Evolutionary conservation across 2,888 invertebrate genomes (phyloP).

Genomic region (Biston betularia): DNA sequence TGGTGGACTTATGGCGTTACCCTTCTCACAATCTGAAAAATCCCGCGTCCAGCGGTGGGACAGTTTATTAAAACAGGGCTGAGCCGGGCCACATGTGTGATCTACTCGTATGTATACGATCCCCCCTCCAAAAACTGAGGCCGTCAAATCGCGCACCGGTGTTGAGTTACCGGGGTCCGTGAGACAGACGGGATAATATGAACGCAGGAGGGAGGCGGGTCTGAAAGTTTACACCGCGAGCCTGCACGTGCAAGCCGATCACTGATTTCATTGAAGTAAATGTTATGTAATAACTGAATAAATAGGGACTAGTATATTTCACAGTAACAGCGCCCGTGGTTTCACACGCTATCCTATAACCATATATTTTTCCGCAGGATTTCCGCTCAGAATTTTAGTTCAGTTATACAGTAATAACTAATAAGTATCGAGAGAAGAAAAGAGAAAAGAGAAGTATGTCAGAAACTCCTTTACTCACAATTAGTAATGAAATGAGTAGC

Average conservation of each 20-base stretch:
- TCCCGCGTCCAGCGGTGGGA: too few relatives aligned
- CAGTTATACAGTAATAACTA: too few relatives aligned
- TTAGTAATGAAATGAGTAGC: too few relatives aligned
- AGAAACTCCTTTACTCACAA: too few relatives aligned
- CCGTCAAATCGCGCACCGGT: constrained; percentile 57
- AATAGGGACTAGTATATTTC: neutral
- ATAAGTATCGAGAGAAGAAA: too few relatives aligned
- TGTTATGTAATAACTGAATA: neutral
- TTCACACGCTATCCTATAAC: too few relatives aligned
- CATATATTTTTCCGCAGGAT: too few relatives aligned
- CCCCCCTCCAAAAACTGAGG: constrained; percentile 28
- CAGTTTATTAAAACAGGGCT: neutral
- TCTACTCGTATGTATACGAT: neutral
- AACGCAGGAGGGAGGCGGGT: constrained; percentile 66
- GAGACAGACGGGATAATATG: constrained; percentile 51
- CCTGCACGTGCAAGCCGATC: constrained; percentile 71
- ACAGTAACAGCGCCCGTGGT: too few relatives aligned
- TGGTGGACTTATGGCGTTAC: too few relatives aligned
- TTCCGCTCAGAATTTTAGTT: too few relatives aligned
- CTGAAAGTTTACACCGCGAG: constrained; percentile 79
- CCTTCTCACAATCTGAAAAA: too few relatives aligned
- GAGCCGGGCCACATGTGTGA: constrained; percentile 3
- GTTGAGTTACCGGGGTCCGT: constrained; percentile 70
- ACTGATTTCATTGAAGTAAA: constrained; percentile 15
- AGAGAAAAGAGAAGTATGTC: too few relatives aligned